Evolutionary conservation across 2,888 invertebrate genomes (phyloP).

Genomic region (Lasioglossum villosulum): DNA sequence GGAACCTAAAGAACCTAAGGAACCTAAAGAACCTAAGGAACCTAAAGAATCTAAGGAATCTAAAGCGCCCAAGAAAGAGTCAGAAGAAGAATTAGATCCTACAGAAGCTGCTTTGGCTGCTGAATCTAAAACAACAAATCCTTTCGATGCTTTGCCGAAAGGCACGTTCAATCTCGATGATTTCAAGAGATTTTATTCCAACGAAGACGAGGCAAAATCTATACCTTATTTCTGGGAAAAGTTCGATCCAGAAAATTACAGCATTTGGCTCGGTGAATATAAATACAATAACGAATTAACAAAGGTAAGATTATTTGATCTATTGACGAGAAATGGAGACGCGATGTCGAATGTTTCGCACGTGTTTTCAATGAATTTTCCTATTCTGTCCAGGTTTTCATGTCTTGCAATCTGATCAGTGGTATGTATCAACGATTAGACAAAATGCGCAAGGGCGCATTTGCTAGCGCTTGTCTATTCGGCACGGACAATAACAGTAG

Average conservation of each 20-base stretch:
- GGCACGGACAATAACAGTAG: conserved; percentile 96
- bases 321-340: not conserved
- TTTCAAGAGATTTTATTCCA: conserved; percentile 98
- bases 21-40: conserved; percentile 82
- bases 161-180: conserved; percentile 98
- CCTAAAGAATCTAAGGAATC: conserved; percentile 78
- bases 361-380: not conserved
- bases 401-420: conserved; percentile 99
- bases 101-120: conserved; percentile 89
- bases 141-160: conserved; percentile 95
- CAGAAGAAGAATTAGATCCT: conserved; percentile 88
- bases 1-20: conserved; percentile 80
- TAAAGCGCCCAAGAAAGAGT: conserved; percentile 83
- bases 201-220: conserved; percentile 96
- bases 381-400: conserved; percentile 88
- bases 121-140: conserved; percentile 95
- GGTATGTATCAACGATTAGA: conserved; percentile 99
- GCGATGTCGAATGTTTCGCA: not conserved
- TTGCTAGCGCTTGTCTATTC: conserved; percentile 97
- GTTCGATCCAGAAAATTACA: conserved; percentile 97
- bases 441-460: conserved; percentile 98
- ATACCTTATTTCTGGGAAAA: conserved; percentile 99
- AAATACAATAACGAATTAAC: conserved; percentile 96
- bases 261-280: conserved; percentile 99
- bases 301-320: conserved; percentile 85